Evolutionary conservation across 92 coral and sea anemone genomes (phyloP).

Genomic region (Galaxea fascicularis): DNA sequence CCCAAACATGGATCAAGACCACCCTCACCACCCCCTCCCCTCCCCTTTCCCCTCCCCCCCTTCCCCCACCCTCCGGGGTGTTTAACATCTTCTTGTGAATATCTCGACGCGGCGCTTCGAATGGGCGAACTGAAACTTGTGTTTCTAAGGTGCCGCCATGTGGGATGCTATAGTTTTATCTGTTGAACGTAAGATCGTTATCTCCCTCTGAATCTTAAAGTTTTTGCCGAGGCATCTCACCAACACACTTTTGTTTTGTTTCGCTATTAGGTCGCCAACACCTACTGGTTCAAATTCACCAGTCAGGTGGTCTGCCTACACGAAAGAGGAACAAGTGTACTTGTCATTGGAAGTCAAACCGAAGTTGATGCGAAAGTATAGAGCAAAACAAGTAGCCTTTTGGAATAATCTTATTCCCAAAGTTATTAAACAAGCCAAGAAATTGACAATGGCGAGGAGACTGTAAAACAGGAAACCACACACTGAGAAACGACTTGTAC

Average conservation of each 20-base stretch:
- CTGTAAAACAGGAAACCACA: too few species aligned
- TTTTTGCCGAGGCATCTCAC: neutral
- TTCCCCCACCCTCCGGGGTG: too few species aligned
- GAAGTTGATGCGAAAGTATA: neutral
- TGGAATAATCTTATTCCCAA: conserved; percentile 2
- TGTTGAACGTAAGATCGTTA: too few species aligned
- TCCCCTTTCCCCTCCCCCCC: too few species aligned
- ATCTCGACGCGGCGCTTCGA: too few species aligned
- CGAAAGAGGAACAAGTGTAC: conserved; percentile 8
- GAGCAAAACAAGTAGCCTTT: conserved; percentile 19
- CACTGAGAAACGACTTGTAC: too few species aligned
- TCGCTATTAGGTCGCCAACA: conserved; percentile 11
- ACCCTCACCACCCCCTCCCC: too few species aligned
- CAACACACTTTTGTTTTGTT: neutral
- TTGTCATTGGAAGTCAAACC: conserved; percentile 30
- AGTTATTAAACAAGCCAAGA: neutral
- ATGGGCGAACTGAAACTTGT: too few species aligned
- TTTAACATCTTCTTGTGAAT: too few species aligned
- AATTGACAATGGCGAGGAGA: neutral
- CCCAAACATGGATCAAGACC: too few species aligned
- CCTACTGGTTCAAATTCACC: neutral
- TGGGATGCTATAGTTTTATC: too few species aligned
- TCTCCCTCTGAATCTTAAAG: neutral
- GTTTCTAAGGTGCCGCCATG: too few species aligned
- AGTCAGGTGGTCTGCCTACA: conserved; percentile 7